Evolutionary conservation across 2,113 vertebrate genomes (phyloP).

Genomic region (Emydura subglobosa): DNA sequence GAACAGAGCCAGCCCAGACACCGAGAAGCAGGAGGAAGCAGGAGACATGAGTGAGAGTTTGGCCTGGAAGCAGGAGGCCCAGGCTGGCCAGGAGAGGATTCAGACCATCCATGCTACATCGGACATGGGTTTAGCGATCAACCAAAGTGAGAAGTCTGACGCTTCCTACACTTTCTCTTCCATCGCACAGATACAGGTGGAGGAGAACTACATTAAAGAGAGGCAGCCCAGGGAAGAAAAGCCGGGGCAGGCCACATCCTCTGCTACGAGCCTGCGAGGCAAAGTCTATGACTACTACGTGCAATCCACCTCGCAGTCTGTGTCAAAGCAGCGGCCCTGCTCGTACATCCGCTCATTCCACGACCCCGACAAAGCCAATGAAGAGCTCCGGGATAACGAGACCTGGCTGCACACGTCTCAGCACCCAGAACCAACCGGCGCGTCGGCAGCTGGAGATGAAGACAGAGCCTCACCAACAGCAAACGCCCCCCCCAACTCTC

Average conservation of each 20-base stretch:
- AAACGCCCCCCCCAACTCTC: fast-evolving
- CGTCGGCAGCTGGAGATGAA: fast-evolving
- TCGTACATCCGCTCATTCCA: fast-evolving
- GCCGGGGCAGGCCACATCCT: fast-evolving
- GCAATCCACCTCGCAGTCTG: conserved; percentile 82
- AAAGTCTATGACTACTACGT: conserved; percentile 91
- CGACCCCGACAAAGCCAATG: fast-evolving
- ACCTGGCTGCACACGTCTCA: fast-evolving
- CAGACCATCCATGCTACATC: conserved; percentile 79
- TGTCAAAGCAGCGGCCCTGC: conserved; percentile 40
- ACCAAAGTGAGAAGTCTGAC: conserved; percentile 56
- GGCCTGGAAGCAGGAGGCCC: conserved; percentile 23
- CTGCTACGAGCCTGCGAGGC: conserved; percentile 64
- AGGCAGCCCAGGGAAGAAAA: conserved; percentile 26
- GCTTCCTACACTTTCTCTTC: conserved; percentile 87
- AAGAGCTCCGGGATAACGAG: neutral
- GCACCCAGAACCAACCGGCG: fast-evolving
- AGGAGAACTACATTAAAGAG: conserved; percentile 81
- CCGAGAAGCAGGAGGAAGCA: fast-evolving
- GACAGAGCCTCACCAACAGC: neutral
- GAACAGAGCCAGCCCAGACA: fast-evolving
- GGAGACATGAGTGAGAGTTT: neutral
- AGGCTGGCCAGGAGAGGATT: neutral
- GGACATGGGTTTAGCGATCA: conserved; percentile 80
- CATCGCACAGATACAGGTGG: conserved; percentile 83